Evolutionary conservation across 2,888 invertebrate genomes (phyloP), one percentile per base, ranked within the genome.

Genomic region (Hydrotaea diabolus): DNA sequence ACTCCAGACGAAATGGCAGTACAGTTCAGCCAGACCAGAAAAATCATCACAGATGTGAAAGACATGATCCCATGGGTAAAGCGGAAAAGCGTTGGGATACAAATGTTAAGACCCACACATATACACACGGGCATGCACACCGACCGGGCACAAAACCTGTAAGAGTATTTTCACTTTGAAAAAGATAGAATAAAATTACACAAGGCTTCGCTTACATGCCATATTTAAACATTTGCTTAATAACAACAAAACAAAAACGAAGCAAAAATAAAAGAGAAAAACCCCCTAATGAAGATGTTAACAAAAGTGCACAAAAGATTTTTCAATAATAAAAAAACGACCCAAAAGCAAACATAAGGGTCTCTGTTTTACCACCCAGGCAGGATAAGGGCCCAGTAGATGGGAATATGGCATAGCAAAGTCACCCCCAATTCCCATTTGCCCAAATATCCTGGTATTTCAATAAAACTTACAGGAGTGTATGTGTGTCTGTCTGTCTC

Each of bases 271-370:
- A 66, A 66, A 39, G 39, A 66, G 39, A 66, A 39, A 43, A 69
- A 69, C n/a, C 69, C n/a, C 72, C 72, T 84, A 84, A 84, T 84
- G 81, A 84, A 84, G 84, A 59, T 84, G 84, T 81, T 81, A 77
- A 84, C 78, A 78, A 78, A 84, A 76, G 26, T 39, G 71, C 57
- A 77, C 55, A 77, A 75, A 80, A 75, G 64, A 57, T 64, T 71
- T 62, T 57, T 59, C 46, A 75, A 62, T 57, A 59, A 74, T n/a
- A 21, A 39, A 26, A 23, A 43, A 26, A 59, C 39, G 21, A 1
- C 39, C 13, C 46, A 21, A 46, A 69, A 69, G 23, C 43, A 71
- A 77, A 77, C 46, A 71, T 71, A 77, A 46, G 77, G 71, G 71
- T 64, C 19, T 74, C 39, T n/a, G n/a, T 11, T 59, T 49, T 19